Conservation (phyloP, 2,797 vertebrate genomes). For the Pseudomugil gertrudae region DNA sequence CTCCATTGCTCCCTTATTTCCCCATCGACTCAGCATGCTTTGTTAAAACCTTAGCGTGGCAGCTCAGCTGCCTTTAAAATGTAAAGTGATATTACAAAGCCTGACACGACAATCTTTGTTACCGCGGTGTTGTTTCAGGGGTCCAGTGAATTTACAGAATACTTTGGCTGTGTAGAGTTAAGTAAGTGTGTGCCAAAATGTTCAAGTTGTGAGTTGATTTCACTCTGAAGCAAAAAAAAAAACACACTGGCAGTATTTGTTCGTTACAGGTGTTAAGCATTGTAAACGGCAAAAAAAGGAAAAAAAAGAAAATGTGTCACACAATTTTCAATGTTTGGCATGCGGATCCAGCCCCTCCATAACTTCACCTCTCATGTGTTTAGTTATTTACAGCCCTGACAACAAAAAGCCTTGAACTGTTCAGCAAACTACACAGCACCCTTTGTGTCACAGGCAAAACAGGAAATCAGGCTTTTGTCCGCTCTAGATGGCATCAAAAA, state of each 20-base stretch:
- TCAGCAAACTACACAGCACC: constrained; percentile 77
- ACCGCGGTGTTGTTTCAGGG: constrained; percentile 70
- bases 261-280: constrained; percentile 59
- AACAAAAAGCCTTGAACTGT: constrained; percentile 77
- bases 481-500: constrained; percentile 81
- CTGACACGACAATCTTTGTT: constrained; percentile 76
- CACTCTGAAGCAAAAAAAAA: constrained; percentile 29
- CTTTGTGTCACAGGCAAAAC: constrained; percentile 81
- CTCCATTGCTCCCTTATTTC: constrained; percentile 75
- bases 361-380: constrained; percentile 73
- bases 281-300: constrained; percentile 24
- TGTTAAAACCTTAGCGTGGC: constrained; percentile 70
- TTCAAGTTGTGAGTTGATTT: constrained; percentile 26
- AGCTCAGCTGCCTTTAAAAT: constrained; percentile 75
- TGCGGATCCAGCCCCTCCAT: constrained; percentile 57
- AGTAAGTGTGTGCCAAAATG: constrained; percentile 28
- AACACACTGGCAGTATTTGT: constrained; percentile 44
- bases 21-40: constrained; percentile 67
- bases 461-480: constrained; percentile 85
- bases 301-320: constrained; percentile 45
- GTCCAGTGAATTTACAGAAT: constrained; percentile 67
- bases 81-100: constrained; percentile 76
- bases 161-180: constrained; percentile 39
- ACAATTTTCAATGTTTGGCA: constrained; percentile 56
- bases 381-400: constrained; percentile 80